These are phyloP conservation scores for Cheilosia impressa DNA, from an alignment of 2,888 invertebrate genomes.

Conservation along the genomic window DNA sequence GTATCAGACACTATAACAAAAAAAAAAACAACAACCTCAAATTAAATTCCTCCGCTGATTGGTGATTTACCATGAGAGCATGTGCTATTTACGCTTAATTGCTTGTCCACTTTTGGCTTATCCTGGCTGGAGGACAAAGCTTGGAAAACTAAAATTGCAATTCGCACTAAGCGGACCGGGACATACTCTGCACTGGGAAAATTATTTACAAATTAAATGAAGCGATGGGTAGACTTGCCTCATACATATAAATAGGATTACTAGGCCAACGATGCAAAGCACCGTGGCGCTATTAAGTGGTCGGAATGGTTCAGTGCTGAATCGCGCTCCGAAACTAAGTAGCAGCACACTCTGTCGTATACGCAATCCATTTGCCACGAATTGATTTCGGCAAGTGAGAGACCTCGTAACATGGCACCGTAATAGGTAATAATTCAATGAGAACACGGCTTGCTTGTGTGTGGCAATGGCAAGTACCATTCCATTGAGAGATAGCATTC, in stretches of 20 bases:
- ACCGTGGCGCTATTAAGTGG: constrained; percentile 32
- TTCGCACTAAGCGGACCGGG: constrained; percentile 31
- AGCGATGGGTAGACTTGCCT: constrained; percentile 14
- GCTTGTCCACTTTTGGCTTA: constrained; percentile 41
- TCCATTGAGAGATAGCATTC: constrained; percentile 54
- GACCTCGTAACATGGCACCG: constrained; percentile 36
- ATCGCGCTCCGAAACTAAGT: constrained; percentile 4
- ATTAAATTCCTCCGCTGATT: constrained; percentile 50
- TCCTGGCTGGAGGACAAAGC: constrained; percentile 1
- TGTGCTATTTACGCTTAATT: constrained; percentile 54
- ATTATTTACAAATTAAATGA: constrained; percentile 53
- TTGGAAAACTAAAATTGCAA: constrained; percentile 33
- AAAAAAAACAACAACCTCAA: background rate
- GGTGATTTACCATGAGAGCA: constrained; percentile 45
- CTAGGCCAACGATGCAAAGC: constrained; percentile 27
- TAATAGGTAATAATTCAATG: constrained; percentile 59
- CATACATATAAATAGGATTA: background rate
- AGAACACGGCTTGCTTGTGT: constrained; percentile 9
- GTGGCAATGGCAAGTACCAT: constrained; percentile 16
- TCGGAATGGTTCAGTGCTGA: background rate
- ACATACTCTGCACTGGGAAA: constrained; percentile 22
- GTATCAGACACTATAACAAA: constrained; percentile 14
- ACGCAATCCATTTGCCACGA: constrained; percentile 42
- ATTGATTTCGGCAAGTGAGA: constrained; percentile 38
- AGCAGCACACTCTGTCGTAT: constrained; percentile 36